phyloP scores from a whole-genome alignment of 1,140 invertebrate genomes.

The Sarcophaga bullata region DNA sequence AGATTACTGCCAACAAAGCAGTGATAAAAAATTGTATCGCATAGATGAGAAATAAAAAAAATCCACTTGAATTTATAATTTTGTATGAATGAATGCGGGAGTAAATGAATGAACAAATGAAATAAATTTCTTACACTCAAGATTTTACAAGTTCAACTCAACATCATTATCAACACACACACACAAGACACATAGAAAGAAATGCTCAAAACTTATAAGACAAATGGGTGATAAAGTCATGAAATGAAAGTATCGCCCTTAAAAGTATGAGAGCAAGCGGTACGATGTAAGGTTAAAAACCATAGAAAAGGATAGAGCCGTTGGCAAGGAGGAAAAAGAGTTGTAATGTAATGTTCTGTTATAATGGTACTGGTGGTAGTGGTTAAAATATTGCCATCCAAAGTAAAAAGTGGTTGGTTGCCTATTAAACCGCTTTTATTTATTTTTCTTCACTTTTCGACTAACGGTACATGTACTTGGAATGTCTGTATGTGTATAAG shows the following conservation, averaged over 20 bases:
- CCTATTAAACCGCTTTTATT: constrained; percentile 4
- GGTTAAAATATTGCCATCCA: background rate
- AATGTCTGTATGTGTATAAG: background rate
- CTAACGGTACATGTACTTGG: too few species aligned
- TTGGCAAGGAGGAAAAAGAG: background rate
- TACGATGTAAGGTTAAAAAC: too few species aligned
- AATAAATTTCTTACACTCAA: background rate
- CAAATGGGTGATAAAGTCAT: constrained; percentile 15
- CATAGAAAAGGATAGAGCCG: too few species aligned
- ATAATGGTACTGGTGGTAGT: background rate
- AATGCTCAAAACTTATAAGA: constrained; percentile 6
- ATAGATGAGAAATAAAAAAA: background rate
- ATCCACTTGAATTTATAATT: background rate
- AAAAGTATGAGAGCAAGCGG: background rate
- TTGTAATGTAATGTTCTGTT: background rate
- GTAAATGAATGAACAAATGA: background rate
- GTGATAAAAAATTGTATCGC: background rate
- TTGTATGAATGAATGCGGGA: background rate
- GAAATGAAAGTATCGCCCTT: background rate
- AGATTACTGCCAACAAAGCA: background rate
- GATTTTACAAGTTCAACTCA: background rate
- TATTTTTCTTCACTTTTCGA: background rate
- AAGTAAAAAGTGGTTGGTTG: constrained; percentile 19
- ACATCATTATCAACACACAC: background rate
- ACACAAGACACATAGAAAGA: background rate